Conservation (phyloP, 2,113 vertebrate genomes). For the Gasterosteus nipponicus region DNA sequence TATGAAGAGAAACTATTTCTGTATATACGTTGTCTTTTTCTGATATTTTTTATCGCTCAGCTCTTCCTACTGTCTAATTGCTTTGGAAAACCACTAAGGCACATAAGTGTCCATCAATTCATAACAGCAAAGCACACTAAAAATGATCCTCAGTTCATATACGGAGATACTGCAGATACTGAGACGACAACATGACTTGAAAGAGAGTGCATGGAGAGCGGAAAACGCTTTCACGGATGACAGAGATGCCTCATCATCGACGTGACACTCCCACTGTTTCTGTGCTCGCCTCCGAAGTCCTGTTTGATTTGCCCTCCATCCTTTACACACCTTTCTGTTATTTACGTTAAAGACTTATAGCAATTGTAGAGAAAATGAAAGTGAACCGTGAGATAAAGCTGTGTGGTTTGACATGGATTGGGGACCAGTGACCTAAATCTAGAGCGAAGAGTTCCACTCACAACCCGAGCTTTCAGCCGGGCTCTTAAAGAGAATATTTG, state of each 20-base stretch:
- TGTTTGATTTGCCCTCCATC: constrained; percentile 12
- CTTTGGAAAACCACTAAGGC: neutral
- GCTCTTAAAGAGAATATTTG: constrained; percentile 50
- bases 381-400: constrained; percentile 13
- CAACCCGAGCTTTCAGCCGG: constrained; percentile 28
- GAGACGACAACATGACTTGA: constrained; percentile 16
- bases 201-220: constrained; percentile 2
- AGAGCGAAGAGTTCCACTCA: constrained; percentile 36
- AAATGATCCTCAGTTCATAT: constrained; percentile 4
- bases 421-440: constrained; percentile 28
- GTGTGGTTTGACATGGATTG: constrained; percentile 20
- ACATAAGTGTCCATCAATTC: constrained; percentile 1
- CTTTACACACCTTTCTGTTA: constrained; percentile 16
- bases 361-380: constrained; percentile 31
- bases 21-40: too few relatives aligned
- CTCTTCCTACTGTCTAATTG: neutral
- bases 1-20: too few relatives aligned
- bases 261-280: constrained; percentile 42
- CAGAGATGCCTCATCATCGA: constrained; percentile 16
- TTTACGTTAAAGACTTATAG: constrained; percentile 23
- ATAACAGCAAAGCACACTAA: constrained; percentile 4
- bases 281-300: constrained; percentile 20
- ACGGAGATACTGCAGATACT: constrained; percentile 7
- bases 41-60: neutral
- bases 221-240: constrained; percentile 32